Evolutionary conservation across 2,888 invertebrate species (phyloP).

Genomic region (Drosophila monieri): DNA sequence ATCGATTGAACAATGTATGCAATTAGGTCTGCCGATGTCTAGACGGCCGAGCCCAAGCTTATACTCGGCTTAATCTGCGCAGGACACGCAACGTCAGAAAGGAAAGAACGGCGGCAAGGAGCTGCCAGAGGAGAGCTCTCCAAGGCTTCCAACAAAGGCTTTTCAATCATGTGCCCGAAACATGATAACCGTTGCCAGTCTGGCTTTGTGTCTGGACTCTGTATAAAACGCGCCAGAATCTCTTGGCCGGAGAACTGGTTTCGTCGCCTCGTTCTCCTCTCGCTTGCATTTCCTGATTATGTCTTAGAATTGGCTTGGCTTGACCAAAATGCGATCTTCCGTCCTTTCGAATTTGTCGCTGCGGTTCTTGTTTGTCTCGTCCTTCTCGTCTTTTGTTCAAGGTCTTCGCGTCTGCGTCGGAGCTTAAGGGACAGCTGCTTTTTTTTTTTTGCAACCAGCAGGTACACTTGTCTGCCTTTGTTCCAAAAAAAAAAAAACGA

Average conservation of each 20-base stretch:
- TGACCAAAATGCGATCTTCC: constrained; percentile 50
- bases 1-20: constrained; percentile 72
- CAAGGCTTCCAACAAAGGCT: constrained; percentile 51
- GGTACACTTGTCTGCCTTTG: constrained; percentile 74
- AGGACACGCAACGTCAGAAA: constrained; percentile 67
- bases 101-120: background rate
- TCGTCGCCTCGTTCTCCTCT: constrained; percentile 33
- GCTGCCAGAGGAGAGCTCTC: background rate
- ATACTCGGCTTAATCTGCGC: constrained; percentile 62
- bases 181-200: constrained; percentile 60
- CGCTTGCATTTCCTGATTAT: constrained; percentile 76
- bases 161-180: constrained; percentile 78
- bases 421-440: constrained; percentile 56
- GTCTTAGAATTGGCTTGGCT: constrained; percentile 67
- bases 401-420: constrained; percentile 49
- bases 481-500: constrained; percentile 25
- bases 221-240: background rate
- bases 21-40: constrained; percentile 60
- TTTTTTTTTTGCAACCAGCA: constrained; percentile 51
- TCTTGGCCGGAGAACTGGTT: constrained; percentile 56
- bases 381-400: constrained; percentile 59
- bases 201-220: constrained; percentile 31
- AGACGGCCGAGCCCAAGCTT: constrained; percentile 43
- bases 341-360: constrained; percentile 68
- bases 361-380: constrained; percentile 44